A percentile compares a stretch with the other conserved stretches of the same genome.
Evolutionary conservation across 2,113 vertebrate species (phyloP).

Genomic region (Gadus chalcogrammus): DNA sequence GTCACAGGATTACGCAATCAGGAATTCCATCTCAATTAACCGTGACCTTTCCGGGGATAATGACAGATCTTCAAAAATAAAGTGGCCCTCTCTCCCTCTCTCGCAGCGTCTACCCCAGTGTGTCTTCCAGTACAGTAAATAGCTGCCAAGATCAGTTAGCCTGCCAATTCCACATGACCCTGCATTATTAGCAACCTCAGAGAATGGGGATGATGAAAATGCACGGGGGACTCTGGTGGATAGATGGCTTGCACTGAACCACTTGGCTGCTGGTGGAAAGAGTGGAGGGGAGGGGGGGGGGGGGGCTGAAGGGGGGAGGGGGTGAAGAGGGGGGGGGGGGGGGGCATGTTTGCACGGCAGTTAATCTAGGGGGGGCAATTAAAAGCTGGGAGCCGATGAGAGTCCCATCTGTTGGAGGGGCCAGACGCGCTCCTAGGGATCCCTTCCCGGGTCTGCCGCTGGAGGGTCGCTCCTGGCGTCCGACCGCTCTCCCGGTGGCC

Average conservation of each 20-base stretch:
- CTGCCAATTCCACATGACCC: slow-evolving; percentile 61
- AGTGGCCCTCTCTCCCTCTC: slow-evolving; percentile 27
- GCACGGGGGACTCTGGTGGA: slow-evolving; percentile 24
- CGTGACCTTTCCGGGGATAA: slow-evolving; percentile 39
- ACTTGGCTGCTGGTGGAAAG: slow-evolving; percentile 40
- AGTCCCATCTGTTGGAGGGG: slow-evolving; percentile 50
- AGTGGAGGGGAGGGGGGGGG: too few relatives aligned
- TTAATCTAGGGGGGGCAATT: slow-evolving; percentile 63
- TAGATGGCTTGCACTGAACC: slow-evolving; percentile 48
- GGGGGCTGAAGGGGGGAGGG: too few relatives aligned
- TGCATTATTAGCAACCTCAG: slow-evolving; percentile 59
- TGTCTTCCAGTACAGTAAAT: slow-evolving; percentile 42
- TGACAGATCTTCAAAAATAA: slow-evolving; percentile 34
- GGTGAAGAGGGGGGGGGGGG: too few relatives aligned
- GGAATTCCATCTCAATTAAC: slow-evolving; percentile 60
- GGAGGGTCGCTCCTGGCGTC: too few relatives aligned
- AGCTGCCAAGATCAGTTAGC: slow-evolving; percentile 60
- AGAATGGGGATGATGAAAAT: slow-evolving; percentile 40
- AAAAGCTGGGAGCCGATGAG: slow-evolving; percentile 54
- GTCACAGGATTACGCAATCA: slow-evolving; percentile 50
- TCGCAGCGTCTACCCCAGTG: slow-evolving; percentile 31
- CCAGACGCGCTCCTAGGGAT: slow-evolving; percentile 35
- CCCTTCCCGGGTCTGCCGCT: slow-evolving; percentile 36
- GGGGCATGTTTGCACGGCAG: slow-evolving; percentile 48
- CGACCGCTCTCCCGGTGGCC: slow-evolving; percentile 16